These are phyloP conservation scores for Triplophysa siluroides DNA, from an alignment of 2,113 vertebrate genomes.

Conservation along the genomic window DNA sequence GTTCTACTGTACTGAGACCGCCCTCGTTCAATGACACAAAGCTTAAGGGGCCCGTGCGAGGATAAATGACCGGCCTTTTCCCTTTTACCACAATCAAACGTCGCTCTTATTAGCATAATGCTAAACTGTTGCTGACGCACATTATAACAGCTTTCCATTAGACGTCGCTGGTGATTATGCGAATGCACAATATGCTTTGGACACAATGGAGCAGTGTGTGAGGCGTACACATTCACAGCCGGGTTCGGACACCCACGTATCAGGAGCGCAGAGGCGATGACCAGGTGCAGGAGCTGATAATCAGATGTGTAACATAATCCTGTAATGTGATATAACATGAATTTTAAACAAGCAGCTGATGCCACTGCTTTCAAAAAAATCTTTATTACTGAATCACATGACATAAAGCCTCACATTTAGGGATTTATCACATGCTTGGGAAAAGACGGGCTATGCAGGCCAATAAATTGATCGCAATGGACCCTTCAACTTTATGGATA, in stretches of 20 bases:
- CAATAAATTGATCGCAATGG: not conserved
- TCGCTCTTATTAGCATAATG: constrained; percentile 48
- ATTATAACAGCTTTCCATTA: constrained; percentile 7
- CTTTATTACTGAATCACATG: constrained; percentile 1
- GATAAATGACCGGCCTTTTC: constrained; percentile 56
- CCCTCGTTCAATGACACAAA: constrained; percentile 54
- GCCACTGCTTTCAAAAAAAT: not conserved
- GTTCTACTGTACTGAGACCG: constrained; percentile 61
- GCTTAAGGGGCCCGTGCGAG: constrained; percentile 28
- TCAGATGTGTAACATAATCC: constrained; percentile 17
- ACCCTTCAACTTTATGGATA: constrained; percentile 1
- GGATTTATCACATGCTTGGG: not conserved
- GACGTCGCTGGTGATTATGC: constrained; percentile 22
- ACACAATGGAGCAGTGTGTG: constrained; percentile 19
- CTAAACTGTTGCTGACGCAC: constrained; percentile 27
- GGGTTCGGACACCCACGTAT: not conserved
- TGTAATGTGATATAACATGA: not conserved
- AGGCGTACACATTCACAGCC: not conserved
- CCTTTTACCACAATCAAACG: constrained; percentile 55
- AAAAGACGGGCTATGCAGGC: not conserved
- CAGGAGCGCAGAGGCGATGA: not conserved
- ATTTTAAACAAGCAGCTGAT: constrained; percentile 23
- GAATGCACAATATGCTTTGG: constrained; percentile 14
- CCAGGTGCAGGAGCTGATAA: constrained; percentile 4
- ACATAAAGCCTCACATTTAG: not conserved